phyloP scores from a whole-genome alignment of 2,888 invertebrate genomes.

The Catocala sponsa region DNA sequence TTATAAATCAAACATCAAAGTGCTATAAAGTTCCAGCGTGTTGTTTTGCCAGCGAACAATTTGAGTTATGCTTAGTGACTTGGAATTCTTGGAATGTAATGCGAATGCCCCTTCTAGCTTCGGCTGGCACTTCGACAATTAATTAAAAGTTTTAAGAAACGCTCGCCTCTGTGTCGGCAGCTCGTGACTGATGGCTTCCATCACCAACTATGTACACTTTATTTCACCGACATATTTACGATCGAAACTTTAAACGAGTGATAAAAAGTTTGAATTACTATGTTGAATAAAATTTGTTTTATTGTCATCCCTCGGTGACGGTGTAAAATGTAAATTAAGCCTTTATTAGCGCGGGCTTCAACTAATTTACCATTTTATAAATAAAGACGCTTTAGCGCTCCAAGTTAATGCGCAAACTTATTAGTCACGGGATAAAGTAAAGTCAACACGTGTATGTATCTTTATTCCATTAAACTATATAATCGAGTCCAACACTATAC shows the following conservation, averaged over 20 bases:
- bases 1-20: constrained; percentile 56
- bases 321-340: constrained; percentile 10
- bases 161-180: constrained; percentile 39
- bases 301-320: constrained; percentile 8
- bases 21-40: constrained; percentile 51
- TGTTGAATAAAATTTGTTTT: constrained; percentile 22
- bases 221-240: constrained; percentile 41
- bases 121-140: constrained; percentile 71
- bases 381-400: constrained; percentile 7
- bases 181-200: constrained; percentile 45
- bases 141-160: constrained; percentile 79
- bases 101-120: constrained; percentile 57
- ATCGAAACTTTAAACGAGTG: constrained; percentile 22
- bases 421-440: too few species aligned
- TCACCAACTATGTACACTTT: constrained; percentile 42
- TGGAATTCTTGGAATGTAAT: constrained; percentile 66
- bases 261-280: constrained; percentile 24
- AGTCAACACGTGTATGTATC: too few species aligned
- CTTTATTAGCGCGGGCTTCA: constrained; percentile 6
- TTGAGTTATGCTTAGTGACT: constrained; percentile 70
- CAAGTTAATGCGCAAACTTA: too few species aligned
- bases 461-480: too few species aligned
- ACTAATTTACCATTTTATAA: constrained; percentile 11
- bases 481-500: too few species aligned
- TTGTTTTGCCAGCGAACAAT: constrained; percentile 68